phyloP scores from a whole-genome alignment of 2,797 vertebrate genomes.

The Neosalanx taihuensis region DNA sequence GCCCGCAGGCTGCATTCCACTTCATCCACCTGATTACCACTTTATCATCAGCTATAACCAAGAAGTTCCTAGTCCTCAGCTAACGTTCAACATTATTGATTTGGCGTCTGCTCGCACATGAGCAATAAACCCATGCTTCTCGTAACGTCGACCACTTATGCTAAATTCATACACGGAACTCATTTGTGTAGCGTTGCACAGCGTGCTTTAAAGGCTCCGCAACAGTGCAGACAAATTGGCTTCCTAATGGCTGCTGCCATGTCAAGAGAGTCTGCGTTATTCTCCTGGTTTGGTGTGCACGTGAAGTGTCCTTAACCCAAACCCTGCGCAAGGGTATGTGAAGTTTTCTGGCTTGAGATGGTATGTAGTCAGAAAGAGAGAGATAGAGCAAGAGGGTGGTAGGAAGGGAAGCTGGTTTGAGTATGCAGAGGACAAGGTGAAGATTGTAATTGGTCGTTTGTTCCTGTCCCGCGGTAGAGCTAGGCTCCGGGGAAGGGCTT shows the following conservation, averaged over 20 bases:
- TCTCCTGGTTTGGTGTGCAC: conserved; percentile 30
- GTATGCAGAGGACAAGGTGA: conserved; percentile 43
- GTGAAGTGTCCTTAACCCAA: background rate
- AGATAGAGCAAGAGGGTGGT: conserved; percentile 18
- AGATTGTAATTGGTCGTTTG: conserved; percentile 76
- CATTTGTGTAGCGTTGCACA: too few species aligned
- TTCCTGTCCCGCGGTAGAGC: conserved; percentile 60
- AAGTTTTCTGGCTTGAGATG: too few species aligned
- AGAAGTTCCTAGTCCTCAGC: background rate
- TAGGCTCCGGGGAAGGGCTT: conserved; percentile 62
- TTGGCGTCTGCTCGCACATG: background rate
- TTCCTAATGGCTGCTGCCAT: too few species aligned
- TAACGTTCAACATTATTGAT: background rate
- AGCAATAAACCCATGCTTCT: background rate
- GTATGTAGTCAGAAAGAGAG: conserved; percentile 25
- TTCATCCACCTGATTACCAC: conserved; percentile 24
- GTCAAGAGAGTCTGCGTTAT: background rate
- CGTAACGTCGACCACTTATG: too few species aligned
- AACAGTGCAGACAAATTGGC: background rate
- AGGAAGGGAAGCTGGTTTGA: background rate
- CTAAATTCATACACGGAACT: background rate
- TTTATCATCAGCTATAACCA: background rate
- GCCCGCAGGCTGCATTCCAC: conserved; percentile 19
- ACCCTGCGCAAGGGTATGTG: conserved; percentile 32
- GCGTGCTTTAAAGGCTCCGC: background rate